phyloP scores from a whole-genome alignment of 2,113 vertebrate species.

The Telmatochromis brachygnathus region DNA sequence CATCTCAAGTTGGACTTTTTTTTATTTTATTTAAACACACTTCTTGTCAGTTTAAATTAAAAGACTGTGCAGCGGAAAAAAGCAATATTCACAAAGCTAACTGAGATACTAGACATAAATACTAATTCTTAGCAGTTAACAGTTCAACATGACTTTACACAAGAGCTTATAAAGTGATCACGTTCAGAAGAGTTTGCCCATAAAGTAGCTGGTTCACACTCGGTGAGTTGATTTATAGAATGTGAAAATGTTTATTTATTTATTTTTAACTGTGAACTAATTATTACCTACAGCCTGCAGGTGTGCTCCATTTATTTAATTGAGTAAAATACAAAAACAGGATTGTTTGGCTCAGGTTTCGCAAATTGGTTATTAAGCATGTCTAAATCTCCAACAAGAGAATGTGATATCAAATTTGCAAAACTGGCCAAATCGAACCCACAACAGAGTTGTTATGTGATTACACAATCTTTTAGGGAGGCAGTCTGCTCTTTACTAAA shows the following conservation, averaged over 20 bases:
- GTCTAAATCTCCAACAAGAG: background rate
- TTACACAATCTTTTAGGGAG: background rate
- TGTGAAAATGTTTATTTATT: background rate
- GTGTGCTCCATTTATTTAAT: conserved; percentile 10
- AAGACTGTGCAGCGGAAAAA: background rate
- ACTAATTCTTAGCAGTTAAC: background rate
- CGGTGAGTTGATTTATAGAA: background rate
- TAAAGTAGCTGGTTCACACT: background rate
- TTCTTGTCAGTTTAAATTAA: background rate
- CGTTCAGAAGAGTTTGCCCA: background rate
- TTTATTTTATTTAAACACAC: background rate
- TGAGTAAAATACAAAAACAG: background rate
- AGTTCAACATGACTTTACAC: background rate
- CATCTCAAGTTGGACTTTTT: background rate
- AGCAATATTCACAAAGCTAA: background rate
- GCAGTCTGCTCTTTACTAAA: background rate
- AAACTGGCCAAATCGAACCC: background rate
- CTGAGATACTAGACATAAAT: background rate
- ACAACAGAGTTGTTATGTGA: background rate
- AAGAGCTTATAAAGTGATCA: background rate
- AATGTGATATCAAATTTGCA: background rate
- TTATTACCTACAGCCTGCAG: conserved; percentile 7
- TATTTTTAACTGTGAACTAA: background rate
- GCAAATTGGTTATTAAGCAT: background rate
- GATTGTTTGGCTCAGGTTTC: background rate